These are phyloP conservation scores for Himalopsyche japonica DNA, from an alignment of 2,888 invertebrate genomes.

Conservation along the genomic window DNA sequence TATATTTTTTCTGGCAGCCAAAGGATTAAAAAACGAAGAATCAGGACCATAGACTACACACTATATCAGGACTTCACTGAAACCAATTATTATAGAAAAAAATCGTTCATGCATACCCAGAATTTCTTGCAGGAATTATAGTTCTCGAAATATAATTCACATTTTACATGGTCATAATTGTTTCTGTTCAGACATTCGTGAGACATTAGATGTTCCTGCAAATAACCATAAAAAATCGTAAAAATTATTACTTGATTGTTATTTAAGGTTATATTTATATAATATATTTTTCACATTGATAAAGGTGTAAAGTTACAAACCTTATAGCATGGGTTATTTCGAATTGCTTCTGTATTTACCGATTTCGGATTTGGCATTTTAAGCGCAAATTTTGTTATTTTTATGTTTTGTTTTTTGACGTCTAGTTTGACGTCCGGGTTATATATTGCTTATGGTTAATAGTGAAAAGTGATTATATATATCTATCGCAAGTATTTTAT, in stretches of 20 bases:
- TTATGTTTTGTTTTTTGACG: neutral
- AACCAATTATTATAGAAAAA: neutral
- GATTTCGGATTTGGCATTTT: neutral
- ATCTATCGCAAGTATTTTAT: no score
- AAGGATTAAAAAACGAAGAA: no score
- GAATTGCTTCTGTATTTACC: neutral
- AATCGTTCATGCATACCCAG: constrained; percentile 67
- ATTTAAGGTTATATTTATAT: constrained; percentile 3
- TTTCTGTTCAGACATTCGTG: constrained; percentile 72
- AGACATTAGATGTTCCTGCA: constrained; percentile 74
- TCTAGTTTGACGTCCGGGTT: neutral
- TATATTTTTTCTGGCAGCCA: no score
- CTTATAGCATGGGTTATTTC: constrained; percentile 20
- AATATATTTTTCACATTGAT: neutral
- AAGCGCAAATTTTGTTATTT: neutral
- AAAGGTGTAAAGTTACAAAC: neutral
- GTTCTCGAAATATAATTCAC: constrained; percentile 71
- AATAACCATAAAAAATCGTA: constrained; percentile 35
- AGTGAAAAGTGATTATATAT: no score
- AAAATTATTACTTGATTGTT: neutral
- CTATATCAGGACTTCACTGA: no score
- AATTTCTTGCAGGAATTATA: constrained; percentile 79
- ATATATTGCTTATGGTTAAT: neutral
- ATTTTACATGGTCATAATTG: constrained; percentile 68
- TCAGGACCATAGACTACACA: no score